phyloP scores from a whole-genome alignment of 2,113 vertebrate genomes.

The Poeciliopsis retropinna region DNA sequence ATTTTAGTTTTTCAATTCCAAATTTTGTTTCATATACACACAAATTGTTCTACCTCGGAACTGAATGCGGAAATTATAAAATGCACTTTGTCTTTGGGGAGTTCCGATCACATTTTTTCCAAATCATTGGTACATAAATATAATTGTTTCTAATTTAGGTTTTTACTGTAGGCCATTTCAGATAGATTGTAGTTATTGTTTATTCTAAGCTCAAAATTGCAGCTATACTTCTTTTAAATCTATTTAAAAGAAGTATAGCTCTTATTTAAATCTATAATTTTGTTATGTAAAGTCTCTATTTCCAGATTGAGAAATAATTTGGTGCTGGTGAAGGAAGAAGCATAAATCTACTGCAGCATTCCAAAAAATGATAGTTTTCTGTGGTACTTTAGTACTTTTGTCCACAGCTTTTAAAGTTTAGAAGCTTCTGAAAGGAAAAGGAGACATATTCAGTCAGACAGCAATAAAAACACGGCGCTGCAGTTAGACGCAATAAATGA shows the following conservation, averaged over 20 bases:
- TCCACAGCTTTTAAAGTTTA: conserved; percentile 29
- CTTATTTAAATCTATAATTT: conserved; percentile 9
- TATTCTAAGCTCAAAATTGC: not conserved
- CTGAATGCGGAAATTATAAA: not conserved
- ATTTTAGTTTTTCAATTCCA: no score
- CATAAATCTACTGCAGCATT: conserved; percentile 5
- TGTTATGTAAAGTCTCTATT: conserved; percentile 3
- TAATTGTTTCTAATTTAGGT: not conserved
- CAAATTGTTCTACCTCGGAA: no score
- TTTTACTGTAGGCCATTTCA: not conserved
- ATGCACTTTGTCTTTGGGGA: not conserved
- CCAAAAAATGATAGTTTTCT: not conserved
- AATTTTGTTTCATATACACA: no score
- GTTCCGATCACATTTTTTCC: not conserved
- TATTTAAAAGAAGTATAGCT: no score
- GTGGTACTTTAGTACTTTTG: not conserved
- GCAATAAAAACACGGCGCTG: not conserved
- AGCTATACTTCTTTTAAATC: not conserved
- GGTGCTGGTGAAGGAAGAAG: conserved; percentile 3
- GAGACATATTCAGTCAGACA: conserved; percentile 5
- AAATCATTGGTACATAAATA: not conserved
- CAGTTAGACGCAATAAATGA: conserved; percentile 17
- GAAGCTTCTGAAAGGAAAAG: conserved; percentile 14
- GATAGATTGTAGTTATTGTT: not conserved
- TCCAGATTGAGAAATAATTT: not conserved